Evolutionary conservation across 2,797 vertebrate genomes (phyloP).

Genomic region (Pseudopleuronectes americanus): DNA sequence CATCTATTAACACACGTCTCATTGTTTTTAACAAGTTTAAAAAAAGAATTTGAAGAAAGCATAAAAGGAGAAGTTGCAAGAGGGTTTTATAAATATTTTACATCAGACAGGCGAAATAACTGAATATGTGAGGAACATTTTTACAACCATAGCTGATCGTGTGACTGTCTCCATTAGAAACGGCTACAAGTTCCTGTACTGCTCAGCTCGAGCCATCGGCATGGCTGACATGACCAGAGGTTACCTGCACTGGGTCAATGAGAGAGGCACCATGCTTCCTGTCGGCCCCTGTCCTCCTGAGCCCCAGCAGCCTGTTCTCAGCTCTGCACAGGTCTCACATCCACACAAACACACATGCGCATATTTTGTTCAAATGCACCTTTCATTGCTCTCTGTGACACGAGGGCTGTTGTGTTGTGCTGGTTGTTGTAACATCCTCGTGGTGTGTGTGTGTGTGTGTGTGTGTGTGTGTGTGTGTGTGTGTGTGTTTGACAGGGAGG

Average conservation of each 20-base stretch:
- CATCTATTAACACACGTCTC: background rate
- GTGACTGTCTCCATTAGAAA: constrained; percentile 81
- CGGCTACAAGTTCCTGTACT: constrained; percentile 97
- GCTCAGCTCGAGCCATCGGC: constrained; percentile 95
- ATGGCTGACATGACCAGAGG: constrained; percentile 98
- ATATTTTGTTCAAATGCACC: no score
- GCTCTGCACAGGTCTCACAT: constrained; percentile 91
- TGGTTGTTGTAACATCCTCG: background rate
- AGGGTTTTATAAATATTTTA: no score
- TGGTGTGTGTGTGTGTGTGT: constrained; percentile 50
- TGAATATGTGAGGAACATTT: background rate
- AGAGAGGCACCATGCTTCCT: constrained; percentile 94
- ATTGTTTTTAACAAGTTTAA: background rate
- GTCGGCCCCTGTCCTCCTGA: constrained; percentile 94
- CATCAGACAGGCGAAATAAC: no score
- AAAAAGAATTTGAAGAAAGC: background rate
- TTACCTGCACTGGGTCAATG: constrained; percentile 98
- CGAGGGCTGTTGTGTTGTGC: no score
- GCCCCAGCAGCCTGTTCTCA: constrained; percentile 97
- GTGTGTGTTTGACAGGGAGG: constrained; percentile 88
- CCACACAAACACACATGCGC: background rate
- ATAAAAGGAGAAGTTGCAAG: no score
- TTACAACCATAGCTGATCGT: background rate
- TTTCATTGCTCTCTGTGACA: no score
- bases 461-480: no score